Evolutionary conservation across 92 coral and sea anemone species (phyloP).

Genomic region (Montipora capitata): DNA sequence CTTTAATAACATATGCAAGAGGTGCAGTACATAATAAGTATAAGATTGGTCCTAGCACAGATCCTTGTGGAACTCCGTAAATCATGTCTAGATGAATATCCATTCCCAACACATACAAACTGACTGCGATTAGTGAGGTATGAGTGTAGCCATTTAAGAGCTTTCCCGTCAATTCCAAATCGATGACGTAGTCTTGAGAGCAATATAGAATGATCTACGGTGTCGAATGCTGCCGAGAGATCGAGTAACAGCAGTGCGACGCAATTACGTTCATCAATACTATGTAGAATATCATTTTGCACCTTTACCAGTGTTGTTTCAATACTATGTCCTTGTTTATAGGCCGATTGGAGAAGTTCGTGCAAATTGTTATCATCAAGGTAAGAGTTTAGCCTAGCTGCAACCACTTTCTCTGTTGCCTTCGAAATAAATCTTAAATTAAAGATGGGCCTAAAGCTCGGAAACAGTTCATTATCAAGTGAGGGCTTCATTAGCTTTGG

Average conservation of each 20-base stretch:
- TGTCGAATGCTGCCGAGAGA: not conserved
- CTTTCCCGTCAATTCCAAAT: not conserved
- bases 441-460: constrained; percentile 46
- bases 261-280: constrained; percentile 1
- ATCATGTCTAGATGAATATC: not conserved
- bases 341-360: constrained; percentile 51
- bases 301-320: constrained; percentile 66
- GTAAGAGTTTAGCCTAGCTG: constrained; percentile 11
- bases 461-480: constrained; percentile 32
- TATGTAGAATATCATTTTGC: constrained; percentile 39
- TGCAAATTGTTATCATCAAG: constrained; percentile 3
- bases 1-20: not conserved
- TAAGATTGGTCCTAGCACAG: too few relatives aligned
- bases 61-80: not conserved
- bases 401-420: constrained; percentile 56
- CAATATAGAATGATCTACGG: too few relatives aligned
- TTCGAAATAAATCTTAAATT: constrained; percentile 41
- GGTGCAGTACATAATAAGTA: not conserved
- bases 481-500: constrained; percentile 40
- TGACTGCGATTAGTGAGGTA: not conserved
- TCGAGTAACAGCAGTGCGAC: not conserved
- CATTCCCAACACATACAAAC: not conserved
- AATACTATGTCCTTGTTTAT: constrained; percentile 49
- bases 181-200: too few relatives aligned
- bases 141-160: not conserved